Evolutionary conservation across 2,797 vertebrate genomes (phyloP).

Genomic region (Antrozous pallidus): DNA sequence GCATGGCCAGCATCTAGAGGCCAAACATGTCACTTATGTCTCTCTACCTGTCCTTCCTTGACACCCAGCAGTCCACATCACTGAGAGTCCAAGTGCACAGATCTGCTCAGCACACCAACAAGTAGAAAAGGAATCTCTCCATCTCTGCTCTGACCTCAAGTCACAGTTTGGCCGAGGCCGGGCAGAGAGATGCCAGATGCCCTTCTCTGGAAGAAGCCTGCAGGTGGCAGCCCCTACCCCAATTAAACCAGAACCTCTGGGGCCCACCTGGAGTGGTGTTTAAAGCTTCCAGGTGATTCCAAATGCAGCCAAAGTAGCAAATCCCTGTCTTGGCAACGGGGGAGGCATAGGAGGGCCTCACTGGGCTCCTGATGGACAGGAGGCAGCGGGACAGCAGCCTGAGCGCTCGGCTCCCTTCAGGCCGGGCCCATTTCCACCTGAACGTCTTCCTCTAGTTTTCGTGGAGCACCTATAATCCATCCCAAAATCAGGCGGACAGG

Average conservation of each 20-base stretch:
- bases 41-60: background rate
- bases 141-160: background rate
- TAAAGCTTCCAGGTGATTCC: background rate
- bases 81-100: background rate
- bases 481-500: background rate
- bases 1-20: background rate
- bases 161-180: background rate
- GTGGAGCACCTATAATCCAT: background rate
- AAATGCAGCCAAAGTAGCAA: background rate
- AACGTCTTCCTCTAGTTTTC: background rate
- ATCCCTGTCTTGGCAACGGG: background rate
- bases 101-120: background rate
- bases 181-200: background rate
- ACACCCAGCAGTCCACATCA: background rate
- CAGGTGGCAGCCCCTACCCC: background rate
- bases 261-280: background rate
- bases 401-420: background rate
- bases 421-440: background rate
- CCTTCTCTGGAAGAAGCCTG: background rate
- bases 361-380: background rate
- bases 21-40: background rate
- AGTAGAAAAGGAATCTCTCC: background rate
- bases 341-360: accelerated
- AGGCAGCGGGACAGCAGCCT: background rate
- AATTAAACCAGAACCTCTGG: background rate